A percentile compares a stretch with the other conserved stretches of the same genome.
These are phyloP conservation scores for Heteromormyrus szaboi DNA, from an alignment of 2,797 vertebrate species.

Conservation along the genomic window DNA sequence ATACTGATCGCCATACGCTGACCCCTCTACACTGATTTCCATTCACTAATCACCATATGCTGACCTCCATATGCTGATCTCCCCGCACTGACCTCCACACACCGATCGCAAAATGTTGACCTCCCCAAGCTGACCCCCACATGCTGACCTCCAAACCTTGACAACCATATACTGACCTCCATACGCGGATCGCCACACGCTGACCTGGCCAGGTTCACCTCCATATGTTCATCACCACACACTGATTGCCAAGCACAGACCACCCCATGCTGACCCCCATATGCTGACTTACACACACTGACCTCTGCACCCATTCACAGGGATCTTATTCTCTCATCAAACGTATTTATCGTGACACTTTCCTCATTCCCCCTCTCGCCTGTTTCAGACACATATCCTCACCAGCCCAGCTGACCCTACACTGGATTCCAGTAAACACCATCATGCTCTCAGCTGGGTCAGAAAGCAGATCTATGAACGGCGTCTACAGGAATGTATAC, in stretches of 20 bases:
- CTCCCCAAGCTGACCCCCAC: neutral
- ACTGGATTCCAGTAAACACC: neutral
- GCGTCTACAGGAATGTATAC: neutral
- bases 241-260: neutral
- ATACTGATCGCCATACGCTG: neutral
- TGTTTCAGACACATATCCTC: neutral
- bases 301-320: neutral
- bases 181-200: neutral
- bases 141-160: no score
- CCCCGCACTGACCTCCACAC: no score
- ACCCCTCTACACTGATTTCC: no score
- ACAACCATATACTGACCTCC: neutral
- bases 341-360: neutral
- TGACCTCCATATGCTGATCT: neutral
- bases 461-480: neutral
- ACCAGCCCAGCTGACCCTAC: neutral
- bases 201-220: neutral
- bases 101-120: neutral
- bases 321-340: neutral
- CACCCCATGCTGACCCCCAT: neutral
- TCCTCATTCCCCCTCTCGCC: neutral
- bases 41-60: neutral
- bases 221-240: neutral
- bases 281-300: neutral
- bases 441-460: neutral